phyloP scores from a whole-genome alignment of 2,113 vertebrate species.

The Oenanthe melanoleuca region DNA sequence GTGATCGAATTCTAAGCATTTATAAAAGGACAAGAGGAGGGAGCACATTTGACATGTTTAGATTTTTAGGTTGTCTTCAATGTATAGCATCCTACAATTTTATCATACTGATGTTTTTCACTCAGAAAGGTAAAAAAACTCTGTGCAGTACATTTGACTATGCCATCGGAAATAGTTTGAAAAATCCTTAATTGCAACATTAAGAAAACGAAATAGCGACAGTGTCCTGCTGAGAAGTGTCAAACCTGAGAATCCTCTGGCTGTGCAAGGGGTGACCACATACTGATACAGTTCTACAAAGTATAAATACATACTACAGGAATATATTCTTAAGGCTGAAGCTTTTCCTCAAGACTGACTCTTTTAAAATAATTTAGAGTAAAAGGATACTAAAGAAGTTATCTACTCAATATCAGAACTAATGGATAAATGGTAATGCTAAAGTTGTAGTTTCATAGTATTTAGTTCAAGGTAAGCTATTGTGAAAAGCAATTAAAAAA shows the following conservation, averaged over 20 bases:
- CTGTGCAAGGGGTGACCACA: not conserved
- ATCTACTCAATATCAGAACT: not conserved
- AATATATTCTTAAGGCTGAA: not conserved
- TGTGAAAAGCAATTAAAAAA: not conserved
- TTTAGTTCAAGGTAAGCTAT: not conserved
- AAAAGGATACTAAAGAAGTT: not conserved
- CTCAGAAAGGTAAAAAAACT: not conserved
- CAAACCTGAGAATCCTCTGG: not conserved
- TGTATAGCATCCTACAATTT: not conserved
- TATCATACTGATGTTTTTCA: not conserved
- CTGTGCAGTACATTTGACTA: not conserved
- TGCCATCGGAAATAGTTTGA: not conserved
- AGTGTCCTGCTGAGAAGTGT: conserved; percentile 1
- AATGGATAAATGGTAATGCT: not conserved
- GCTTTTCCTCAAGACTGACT: not conserved
- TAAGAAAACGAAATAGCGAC: not conserved
- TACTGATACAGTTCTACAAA: not conserved
- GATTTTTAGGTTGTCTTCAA: not conserved
- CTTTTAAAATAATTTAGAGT: not conserved
- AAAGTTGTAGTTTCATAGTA: not conserved
- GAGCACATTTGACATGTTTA: not conserved
- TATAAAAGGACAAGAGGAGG: not conserved
- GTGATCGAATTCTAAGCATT: not conserved
- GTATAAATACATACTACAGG: not conserved
- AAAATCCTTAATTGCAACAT: not conserved